These are phyloP conservation scores for Limnephilus marmoratus DNA, from an alignment of 2,888 invertebrate species.

Conservation along the genomic window DNA sequence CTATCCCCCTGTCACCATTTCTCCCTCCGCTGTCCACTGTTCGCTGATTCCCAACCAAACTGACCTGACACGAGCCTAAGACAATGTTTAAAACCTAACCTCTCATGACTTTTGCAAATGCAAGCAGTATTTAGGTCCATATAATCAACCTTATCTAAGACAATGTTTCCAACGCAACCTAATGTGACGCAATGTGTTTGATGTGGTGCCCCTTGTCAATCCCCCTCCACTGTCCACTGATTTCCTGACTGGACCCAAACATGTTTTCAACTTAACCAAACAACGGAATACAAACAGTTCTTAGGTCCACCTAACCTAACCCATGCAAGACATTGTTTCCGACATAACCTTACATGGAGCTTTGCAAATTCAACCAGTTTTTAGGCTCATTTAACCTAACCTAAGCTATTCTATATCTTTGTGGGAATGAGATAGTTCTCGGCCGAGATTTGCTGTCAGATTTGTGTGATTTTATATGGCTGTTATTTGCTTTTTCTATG, in stretches of 20 bases:
- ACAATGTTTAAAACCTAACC: not conserved
- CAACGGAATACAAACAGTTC: not conserved
- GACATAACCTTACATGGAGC: not conserved
- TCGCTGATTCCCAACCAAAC: not conserved
- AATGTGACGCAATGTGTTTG: not conserved
- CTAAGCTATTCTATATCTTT: too few species aligned
- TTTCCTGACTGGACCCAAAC: not conserved
- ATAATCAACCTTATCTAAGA: not conserved
- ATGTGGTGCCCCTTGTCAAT: not conserved
- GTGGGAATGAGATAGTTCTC: too few species aligned
- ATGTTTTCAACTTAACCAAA: not conserved
- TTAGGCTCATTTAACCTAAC: not conserved
- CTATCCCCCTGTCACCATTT: slow-evolving; percentile 31
- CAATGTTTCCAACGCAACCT: not conserved
- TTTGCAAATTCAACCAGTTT: not conserved
- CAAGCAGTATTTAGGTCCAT: not conserved
- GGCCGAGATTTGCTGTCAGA: too few species aligned
- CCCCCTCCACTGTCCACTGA: too few species aligned
- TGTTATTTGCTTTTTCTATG: too few species aligned
- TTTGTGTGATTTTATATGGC: too few species aligned
- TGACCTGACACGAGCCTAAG: not conserved
- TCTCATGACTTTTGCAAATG: not conserved
- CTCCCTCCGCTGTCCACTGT: slow-evolving; percentile 5
- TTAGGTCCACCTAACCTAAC: not conserved
- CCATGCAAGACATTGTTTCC: not conserved